Evolutionary conservation across 2,113 vertebrate genomes (phyloP).

Genomic region (Sebastes fasciatus): DNA sequence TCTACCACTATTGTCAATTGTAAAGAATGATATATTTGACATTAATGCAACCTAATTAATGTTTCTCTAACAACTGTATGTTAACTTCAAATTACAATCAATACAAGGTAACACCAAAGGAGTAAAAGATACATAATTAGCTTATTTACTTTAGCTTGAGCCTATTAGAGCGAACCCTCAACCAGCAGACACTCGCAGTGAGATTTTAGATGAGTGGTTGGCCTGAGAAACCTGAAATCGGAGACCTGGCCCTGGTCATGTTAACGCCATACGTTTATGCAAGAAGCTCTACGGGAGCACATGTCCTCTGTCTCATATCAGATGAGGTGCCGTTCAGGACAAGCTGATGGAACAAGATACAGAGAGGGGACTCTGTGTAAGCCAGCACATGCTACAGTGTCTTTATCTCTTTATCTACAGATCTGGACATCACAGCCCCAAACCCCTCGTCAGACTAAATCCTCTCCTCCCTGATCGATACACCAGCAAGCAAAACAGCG

Average conservation of each 20-base stretch:
- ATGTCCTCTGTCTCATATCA: constrained; percentile 53
- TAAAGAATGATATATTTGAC: neutral
- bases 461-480: constrained; percentile 71
- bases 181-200: neutral
- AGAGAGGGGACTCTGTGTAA: constrained; percentile 44
- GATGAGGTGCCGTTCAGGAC: constrained; percentile 37
- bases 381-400: constrained; percentile 38
- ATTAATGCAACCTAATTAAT: neutral
- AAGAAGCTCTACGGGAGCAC: neutral
- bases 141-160: neutral
- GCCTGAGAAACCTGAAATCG: constrained; percentile 4
- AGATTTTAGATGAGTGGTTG: neutral
- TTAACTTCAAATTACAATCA: neutral
- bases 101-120: neutral
- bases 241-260: neutral
- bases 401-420: constrained; percentile 78
- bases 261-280: neutral
- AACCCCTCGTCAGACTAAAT: constrained; percentile 42
- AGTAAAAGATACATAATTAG: neutral
- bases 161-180: neutral
- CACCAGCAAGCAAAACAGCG: constrained; percentile 67
- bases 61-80: neutral
- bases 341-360: constrained; percentile 70
- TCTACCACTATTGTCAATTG: neutral
- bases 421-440: constrained; percentile 63